Percentiles rank a stretch among this genome's conserved stretches.
Evolutionary conservation across 2,888 invertebrate species (phyloP).

Genomic region (Drosophila pseudotalamancana): DNA sequence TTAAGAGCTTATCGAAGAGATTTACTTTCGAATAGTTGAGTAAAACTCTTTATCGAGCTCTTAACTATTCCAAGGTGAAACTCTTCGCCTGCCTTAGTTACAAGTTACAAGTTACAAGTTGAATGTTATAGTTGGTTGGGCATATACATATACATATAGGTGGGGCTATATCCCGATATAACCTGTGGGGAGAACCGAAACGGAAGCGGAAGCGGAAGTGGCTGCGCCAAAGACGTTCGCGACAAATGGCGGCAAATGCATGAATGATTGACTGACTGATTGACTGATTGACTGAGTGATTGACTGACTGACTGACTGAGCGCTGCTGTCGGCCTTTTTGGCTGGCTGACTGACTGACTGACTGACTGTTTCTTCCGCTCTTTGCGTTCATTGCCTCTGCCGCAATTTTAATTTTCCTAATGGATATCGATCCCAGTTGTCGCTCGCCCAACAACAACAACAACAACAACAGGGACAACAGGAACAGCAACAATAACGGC

Average conservation of each 20-base stretch:
- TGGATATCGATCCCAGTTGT: slow-evolving; percentile 84
- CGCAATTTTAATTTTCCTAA: slow-evolving; percentile 85
- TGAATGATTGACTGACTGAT: slow-evolving; percentile 18
- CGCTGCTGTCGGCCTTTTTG: too few relatives aligned
- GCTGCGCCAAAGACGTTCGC: slow-evolving; percentile 40
- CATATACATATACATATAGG: too few relatives aligned
- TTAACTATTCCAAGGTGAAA: too few relatives aligned
- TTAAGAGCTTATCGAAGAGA: too few relatives aligned
- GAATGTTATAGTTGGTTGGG: too few relatives aligned
- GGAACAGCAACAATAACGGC: slow-evolving; percentile 36
- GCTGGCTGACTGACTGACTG: slow-evolving; percentile 54
- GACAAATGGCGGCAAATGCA: slow-evolving; percentile 52
- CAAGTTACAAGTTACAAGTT: too few relatives aligned
- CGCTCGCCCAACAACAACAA: slow-evolving; percentile 57
- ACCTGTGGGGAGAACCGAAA: too few relatives aligned
- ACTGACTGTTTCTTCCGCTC: slow-evolving; percentile 75
- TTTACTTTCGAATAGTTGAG: too few relatives aligned
- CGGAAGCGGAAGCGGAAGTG: slow-evolving; percentile 64
- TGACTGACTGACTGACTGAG: slow-evolving; percentile 35
- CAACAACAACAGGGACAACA: slow-evolving; percentile 41
- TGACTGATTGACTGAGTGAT: slow-evolving; percentile 18
- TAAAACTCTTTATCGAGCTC: too few relatives aligned
- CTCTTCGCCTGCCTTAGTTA: too few relatives aligned
- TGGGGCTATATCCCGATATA: too few relatives aligned
- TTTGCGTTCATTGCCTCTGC: slow-evolving; percentile 84